A percentile compares a stretch with the other conserved stretches of the same genome.
Evolutionary conservation across 1,140 invertebrate genomes (phyloP).

Genomic region (Papilio polytes): DNA sequence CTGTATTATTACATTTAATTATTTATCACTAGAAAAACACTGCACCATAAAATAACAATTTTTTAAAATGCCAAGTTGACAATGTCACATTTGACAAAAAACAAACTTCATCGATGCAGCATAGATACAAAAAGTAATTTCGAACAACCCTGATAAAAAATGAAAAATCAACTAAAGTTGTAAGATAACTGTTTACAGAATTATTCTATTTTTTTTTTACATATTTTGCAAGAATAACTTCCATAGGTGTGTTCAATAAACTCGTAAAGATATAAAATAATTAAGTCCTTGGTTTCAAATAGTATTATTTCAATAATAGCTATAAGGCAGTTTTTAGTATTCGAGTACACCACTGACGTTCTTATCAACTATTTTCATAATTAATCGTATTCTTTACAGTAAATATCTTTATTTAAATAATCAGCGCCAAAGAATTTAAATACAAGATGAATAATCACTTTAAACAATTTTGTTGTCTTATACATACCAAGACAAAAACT

Average conservation of each 20-base stretch:
- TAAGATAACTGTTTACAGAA: background rate
- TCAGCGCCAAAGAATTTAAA: background rate
- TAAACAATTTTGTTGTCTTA: background rate
- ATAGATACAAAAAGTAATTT: background rate
- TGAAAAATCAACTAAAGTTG: background rate
- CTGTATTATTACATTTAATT: too few relatives aligned
- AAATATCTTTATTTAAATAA: background rate
- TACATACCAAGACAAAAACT: slow-evolving; percentile 8
- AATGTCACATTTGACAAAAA: background rate
- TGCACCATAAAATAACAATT: background rate
- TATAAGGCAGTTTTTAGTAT: too few relatives aligned
- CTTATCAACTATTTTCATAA: background rate
- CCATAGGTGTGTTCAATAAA: too few relatives aligned
- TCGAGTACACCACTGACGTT: too few relatives aligned
- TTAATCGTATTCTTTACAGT: background rate
- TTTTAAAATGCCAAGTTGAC: background rate
- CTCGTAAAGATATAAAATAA: too few relatives aligned
- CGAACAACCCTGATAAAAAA: background rate
- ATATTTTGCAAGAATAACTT: background rate
- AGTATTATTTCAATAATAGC: too few relatives aligned
- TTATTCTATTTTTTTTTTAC: background rate
- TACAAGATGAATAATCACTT: background rate
- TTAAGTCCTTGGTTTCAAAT: too few relatives aligned
- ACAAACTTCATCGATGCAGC: background rate
- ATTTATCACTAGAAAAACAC: background rate